These are phyloP conservation scores for Enteromius anoplus DNA, from an alignment of 2,797 vertebrate species.

Conservation along the genomic window DNA sequence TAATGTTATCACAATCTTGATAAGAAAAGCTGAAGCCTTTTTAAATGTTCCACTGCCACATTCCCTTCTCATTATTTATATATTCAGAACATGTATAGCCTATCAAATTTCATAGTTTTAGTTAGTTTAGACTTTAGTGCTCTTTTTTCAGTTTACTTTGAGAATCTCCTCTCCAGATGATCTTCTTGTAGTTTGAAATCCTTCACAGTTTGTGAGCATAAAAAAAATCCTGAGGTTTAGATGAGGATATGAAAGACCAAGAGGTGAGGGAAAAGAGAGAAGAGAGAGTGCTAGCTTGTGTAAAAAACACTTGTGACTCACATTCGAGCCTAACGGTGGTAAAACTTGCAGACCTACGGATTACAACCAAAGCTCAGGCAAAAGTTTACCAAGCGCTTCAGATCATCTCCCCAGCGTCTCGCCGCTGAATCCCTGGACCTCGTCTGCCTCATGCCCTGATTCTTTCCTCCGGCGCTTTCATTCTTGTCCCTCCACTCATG, in stretches of 20 bases:
- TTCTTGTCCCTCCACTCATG: constrained; percentile 34
- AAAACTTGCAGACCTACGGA: constrained; percentile 23
- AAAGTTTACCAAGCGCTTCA: constrained; percentile 11
- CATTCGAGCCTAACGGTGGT: background rate
- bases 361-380: constrained; percentile 20
- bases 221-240: background rate
- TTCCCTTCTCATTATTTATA: background rate
- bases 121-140: background rate
- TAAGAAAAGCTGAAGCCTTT: background rate
- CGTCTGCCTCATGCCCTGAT: constrained; percentile 29
- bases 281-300: constrained; percentile 35
- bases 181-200: background rate
- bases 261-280: constrained; percentile 34
- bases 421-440: constrained; percentile 16
- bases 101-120: background rate
- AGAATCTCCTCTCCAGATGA: background rate
- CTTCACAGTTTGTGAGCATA: background rate
- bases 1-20: background rate
- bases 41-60: background rate
- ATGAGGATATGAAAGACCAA: constrained; percentile 42
- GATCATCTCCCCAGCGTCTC: constrained; percentile 20
- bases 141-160: background rate
- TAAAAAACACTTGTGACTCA: constrained; percentile 41
- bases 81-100: background rate
- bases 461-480: constrained; percentile 36